Evolutionary conservation across 2,797 vertebrate species (phyloP).

Genomic region (Crax fasciolata): DNA sequence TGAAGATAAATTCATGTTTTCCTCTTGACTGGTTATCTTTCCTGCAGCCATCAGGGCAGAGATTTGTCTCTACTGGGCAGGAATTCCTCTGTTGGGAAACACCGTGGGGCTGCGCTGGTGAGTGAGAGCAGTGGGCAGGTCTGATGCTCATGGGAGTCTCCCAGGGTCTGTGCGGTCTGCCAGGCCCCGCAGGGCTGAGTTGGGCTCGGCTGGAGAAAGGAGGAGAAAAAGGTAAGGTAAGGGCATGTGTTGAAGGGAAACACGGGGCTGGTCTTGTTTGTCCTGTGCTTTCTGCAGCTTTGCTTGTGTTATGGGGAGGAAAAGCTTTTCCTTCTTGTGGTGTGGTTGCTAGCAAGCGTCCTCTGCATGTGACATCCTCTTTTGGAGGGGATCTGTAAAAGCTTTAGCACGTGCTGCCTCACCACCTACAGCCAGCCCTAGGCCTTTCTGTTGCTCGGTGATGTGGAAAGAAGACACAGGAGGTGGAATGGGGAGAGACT

Average conservation of each 20-base stretch:
- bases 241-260: not conserved
- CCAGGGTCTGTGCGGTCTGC: not conserved
- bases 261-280: not conserved
- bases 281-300: not conserved
- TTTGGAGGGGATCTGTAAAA: not conserved
- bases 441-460: not conserved
- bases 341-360: not conserved
- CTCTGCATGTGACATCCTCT: accelerated
- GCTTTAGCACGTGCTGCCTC: not conserved
- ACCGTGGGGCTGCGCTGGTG: not conserved
- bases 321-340: accelerated
- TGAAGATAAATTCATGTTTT: not conserved
- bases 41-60: not conserved
- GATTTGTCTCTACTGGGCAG: not conserved
- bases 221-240: not conserved
- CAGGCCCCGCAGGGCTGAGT: not conserved
- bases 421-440: not conserved
- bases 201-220: not conserved
- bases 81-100: not conserved
- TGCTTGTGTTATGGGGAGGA: not conserved
- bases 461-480: not conserved
- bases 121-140: not conserved
- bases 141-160: not conserved
- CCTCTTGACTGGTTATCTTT: not conserved
- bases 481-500: not conserved